Evolutionary conservation across 2,888 invertebrate genomes (phyloP).

Genomic region (Agrotis ipsilon): DNA sequence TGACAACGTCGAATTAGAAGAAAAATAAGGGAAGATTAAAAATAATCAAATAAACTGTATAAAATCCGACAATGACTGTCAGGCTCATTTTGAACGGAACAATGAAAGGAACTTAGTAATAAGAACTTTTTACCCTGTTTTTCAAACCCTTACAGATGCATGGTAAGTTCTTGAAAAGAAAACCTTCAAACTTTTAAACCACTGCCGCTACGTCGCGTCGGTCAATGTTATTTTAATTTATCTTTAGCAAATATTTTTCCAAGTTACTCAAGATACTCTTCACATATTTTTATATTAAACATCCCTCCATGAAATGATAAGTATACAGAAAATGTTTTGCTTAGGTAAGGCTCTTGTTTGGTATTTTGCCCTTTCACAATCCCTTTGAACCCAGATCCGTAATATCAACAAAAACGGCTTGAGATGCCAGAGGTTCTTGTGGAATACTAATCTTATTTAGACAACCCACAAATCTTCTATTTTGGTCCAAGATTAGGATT

Average conservation of each 20-base stretch:
- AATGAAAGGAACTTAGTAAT: too few relatives aligned
- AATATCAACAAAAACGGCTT: slow-evolving; percentile 10
- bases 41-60: too few relatives aligned
- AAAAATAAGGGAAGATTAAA: too few relatives aligned
- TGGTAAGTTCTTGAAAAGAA: too few relatives aligned
- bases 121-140: too few relatives aligned
- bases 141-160: too few relatives aligned
- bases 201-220: background rate
- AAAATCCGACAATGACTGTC: too few relatives aligned
- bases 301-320: slow-evolving; percentile 6
- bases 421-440: slow-evolving; percentile 3
- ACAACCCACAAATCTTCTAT: background rate
- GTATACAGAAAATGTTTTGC: slow-evolving; percentile 7
- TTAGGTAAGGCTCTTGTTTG: slow-evolving; percentile 7
- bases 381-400: slow-evolving; percentile 11
- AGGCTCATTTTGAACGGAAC: too few relatives aligned
- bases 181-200: background rate
- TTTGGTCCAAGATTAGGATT: background rate
- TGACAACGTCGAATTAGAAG: too few relatives aligned
- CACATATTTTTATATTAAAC: slow-evolving; percentile 25
- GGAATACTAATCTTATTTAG: slow-evolving; percentile 4
- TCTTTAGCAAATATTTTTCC: slow-evolving; percentile 8
- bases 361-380: slow-evolving; percentile 15
- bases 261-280: background rate
- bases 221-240: slow-evolving; percentile 19